A percentile compares a stretch with the other conserved stretches of the same genome.
Evolutionary conservation across 2,888 invertebrate species (phyloP).

Genomic region (Belgica antarctica): DNA sequence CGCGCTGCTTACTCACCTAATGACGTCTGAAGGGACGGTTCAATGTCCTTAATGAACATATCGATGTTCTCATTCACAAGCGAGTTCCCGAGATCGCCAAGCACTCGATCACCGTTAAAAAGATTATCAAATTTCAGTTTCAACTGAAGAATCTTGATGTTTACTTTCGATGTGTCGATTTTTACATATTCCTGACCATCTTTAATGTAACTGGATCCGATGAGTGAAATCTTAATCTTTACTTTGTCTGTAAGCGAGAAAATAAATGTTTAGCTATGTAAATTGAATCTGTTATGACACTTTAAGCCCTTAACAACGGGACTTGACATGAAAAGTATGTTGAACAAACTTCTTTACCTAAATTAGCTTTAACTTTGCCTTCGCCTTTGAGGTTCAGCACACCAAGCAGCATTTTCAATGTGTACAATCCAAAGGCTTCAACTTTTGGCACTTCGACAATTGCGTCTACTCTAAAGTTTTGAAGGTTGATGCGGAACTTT

Average conservation of each 20-base stretch:
- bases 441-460: not conserved
- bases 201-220: not conserved
- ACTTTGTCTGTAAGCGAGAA: not conserved
- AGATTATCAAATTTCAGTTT: constrained; percentile 31
- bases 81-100: constrained; percentile 36
- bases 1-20: constrained; percentile 6
- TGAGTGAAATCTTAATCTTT: not conserved
- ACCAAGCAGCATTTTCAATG: constrained; percentile 7
- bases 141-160: constrained; percentile 6
- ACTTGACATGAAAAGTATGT: no score
- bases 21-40: not conserved
- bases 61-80: constrained; percentile 39
- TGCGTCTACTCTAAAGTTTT: not conserved
- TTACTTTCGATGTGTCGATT: not conserved
- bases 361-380: not conserved
- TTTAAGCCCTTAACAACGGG: no score
- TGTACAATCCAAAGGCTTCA: constrained; percentile 3
- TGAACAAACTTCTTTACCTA: constrained; percentile 19
- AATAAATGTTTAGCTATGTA: not conserved
- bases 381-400: constrained; percentile 24
- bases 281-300: no score
- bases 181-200: constrained; percentile 40
- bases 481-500: not conserved
- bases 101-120: constrained; percentile 41
- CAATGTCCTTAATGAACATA: constrained; percentile 27